Evolutionary conservation across 1,140 invertebrate species (phyloP), one percentile per base, ranked within the genome.

Genomic region (Aricia agestis): DNA sequence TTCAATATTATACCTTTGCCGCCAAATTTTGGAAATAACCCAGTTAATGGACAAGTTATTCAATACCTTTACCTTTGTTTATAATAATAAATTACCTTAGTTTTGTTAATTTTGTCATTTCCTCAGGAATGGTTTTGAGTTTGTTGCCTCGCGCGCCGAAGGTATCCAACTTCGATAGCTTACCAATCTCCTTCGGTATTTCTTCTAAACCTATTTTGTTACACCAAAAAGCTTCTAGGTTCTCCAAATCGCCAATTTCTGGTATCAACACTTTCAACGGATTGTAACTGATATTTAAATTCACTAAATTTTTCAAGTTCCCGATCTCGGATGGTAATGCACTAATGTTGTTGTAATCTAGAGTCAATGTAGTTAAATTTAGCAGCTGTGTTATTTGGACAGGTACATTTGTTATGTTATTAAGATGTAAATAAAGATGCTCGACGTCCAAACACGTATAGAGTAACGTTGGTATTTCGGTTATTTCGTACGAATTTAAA

Each of bases 211-310:
- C 85, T 80, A 87, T 95, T 69, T 92, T 92, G 78, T 95, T 95
- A 68, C 97, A 92, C 90, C 94, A 95, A 67, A 98, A 93, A 67
- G 94, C 94, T 85, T 97, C 97, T 68, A 98, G 85, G 70, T 93
- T 93, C n/a, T 89, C 92, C 77, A 98, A 94, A n/a, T 91, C 85
- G 19, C 94, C 95, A 75, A 98, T 94, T 78, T 94, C 92, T 13
- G 93, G 85, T 15, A 96, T 95, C 68, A 98, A 83, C 6, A 83
- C 83, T 66, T 88, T 90, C 31, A 98, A 93, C 74, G 95, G 96
- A 87, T 98, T 98, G 71, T 96, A 94, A 74, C 96, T 97, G 63
- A 98, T 88, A 84, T 98, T 97, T 63, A 98, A 92, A 75, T 94
- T 96, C 72, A 96, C 92, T 32, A 98, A 91, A 80, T 94, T 93